phyloP scores from a whole-genome alignment of 2,888 invertebrate genomes.

The Drosophila formosana region DNA sequence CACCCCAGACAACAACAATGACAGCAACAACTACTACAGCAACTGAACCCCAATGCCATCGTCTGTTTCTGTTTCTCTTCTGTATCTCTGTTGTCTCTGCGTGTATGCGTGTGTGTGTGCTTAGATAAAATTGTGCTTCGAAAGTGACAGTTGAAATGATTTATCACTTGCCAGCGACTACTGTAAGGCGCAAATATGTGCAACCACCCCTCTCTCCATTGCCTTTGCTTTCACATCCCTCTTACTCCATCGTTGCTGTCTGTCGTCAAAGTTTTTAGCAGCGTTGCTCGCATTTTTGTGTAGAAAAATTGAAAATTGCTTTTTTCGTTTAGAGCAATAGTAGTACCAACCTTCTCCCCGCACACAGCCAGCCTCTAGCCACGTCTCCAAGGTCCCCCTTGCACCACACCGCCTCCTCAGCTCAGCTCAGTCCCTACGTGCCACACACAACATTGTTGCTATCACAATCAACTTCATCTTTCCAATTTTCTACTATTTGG shows the following conservation, averaged over 20 bases:
- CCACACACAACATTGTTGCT: constrained; percentile 53
- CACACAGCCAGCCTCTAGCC: not conserved
- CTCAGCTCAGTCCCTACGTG: not conserved
- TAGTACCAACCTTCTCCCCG: not conserved
- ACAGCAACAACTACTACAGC: constrained; percentile 26
- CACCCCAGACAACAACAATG: constrained; percentile 41
- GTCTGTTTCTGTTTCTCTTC: constrained; percentile 21
- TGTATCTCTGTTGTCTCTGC: constrained; percentile 31
- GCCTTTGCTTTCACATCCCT: not conserved
- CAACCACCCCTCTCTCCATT: constrained; percentile 16
- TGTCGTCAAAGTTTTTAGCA: constrained; percentile 84
- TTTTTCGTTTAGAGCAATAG: constrained; percentile 58
- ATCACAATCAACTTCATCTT: constrained; percentile 76
- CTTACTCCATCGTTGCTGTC: constrained; percentile 44
- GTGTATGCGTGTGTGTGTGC: constrained; percentile 57
- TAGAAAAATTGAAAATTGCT: constrained; percentile 81
- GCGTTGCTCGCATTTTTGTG: constrained; percentile 76
- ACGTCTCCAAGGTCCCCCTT: not conserved
- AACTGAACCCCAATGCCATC: constrained; percentile 60
- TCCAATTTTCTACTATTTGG: constrained; percentile 83
- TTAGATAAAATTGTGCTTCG: constrained; percentile 85
- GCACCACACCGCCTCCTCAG: not conserved
- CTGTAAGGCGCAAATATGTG: constrained; percentile 70
- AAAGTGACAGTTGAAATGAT: constrained; percentile 85
- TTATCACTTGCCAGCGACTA: constrained; percentile 83